A percentile compares a stretch with the other conserved stretches of the same genome.
phyloP scores from a whole-genome alignment of 2,113 vertebrate species.

The Calypte anna region DNA sequence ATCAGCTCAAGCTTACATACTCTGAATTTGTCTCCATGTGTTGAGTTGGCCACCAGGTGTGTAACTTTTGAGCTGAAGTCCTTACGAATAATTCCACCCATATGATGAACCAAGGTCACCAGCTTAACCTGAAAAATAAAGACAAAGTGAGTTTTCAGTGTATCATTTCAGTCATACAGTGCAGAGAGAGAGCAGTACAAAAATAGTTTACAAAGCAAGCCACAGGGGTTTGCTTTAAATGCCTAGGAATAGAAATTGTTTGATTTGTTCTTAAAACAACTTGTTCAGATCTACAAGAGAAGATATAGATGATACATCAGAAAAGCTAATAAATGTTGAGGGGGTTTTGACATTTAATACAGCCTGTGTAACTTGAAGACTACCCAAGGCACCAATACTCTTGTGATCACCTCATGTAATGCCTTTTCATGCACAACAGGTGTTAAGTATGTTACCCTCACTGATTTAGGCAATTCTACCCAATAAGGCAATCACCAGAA shows the following conservation, averaged over 20 bases:
- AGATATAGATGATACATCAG: background rate
- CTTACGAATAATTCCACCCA: slow-evolving; percentile 94
- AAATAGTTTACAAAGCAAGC: background rate
- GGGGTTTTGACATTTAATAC: background rate
- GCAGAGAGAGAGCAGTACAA: background rate
- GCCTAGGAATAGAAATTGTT: background rate
- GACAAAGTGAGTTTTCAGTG: background rate
- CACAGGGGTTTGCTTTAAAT: background rate
- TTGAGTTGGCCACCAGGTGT: slow-evolving; percentile 93
- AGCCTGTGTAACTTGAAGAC: background rate
- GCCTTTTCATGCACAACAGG: background rate
- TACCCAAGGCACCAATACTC: background rate
- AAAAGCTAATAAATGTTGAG: background rate
- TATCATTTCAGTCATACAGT: background rate
- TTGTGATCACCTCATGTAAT: background rate
- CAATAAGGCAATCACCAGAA: background rate
- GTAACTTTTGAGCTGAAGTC: slow-evolving; percentile 97
- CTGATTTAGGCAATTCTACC: background rate
- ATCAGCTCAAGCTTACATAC: slow-evolving; percentile 77
- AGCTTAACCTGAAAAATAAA: slow-evolving; percentile 85
- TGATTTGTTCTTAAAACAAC: background rate
- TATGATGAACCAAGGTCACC: slow-evolving; percentile 95
- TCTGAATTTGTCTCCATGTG: slow-evolving; percentile 96
- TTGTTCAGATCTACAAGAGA: background rate
- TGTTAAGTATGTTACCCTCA: background rate